Conservation (phyloP, 1,140 invertebrate species). For the Drosophila mauritiana region DNA sequence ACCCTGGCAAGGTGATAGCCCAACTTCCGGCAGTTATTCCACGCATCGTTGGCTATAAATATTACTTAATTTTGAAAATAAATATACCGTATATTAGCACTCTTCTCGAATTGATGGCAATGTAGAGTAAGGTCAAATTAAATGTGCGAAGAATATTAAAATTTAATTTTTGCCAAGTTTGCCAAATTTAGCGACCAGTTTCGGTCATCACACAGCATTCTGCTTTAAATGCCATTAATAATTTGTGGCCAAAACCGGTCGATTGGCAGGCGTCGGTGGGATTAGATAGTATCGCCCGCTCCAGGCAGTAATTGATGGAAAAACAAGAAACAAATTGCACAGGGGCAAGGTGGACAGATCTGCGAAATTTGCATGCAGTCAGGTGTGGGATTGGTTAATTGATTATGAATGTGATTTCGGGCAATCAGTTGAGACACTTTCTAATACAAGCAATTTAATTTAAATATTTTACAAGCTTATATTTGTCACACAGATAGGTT, state of each 20-base stretch:
- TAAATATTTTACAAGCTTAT: not conserved
- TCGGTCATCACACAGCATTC: constrained; percentile 5
- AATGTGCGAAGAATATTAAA: constrained; percentile 22
- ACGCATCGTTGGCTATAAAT: constrained; percentile 3
- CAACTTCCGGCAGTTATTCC: constrained; percentile 17
- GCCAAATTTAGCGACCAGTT: constrained; percentile 15
- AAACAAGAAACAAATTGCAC: constrained; percentile 39
- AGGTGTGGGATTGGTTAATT: constrained; percentile 13
- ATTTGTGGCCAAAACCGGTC: constrained; percentile 37
- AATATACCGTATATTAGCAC: constrained; percentile 17
- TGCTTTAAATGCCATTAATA: constrained; percentile 34
- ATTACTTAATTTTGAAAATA: constrained; percentile 2
- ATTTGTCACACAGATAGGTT: not conserved
- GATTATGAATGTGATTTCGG: constrained; percentile 5
- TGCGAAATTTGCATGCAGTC: constrained; percentile 14
- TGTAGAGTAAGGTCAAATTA: constrained; percentile 21
- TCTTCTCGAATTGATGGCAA: constrained; percentile 1
- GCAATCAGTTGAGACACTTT: constrained; percentile 17
- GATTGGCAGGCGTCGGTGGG: constrained; percentile 27
- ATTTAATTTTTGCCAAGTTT: not conserved
- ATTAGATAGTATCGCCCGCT: constrained; percentile 26
- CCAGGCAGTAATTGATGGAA: constrained; percentile 33
- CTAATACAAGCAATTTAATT: constrained; percentile 3
- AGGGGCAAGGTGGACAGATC: constrained; percentile 30
- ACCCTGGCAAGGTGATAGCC: not conserved